phyloP scores from a whole-genome alignment of 2,113 vertebrate species.

The Varanus komodoensis region DNA sequence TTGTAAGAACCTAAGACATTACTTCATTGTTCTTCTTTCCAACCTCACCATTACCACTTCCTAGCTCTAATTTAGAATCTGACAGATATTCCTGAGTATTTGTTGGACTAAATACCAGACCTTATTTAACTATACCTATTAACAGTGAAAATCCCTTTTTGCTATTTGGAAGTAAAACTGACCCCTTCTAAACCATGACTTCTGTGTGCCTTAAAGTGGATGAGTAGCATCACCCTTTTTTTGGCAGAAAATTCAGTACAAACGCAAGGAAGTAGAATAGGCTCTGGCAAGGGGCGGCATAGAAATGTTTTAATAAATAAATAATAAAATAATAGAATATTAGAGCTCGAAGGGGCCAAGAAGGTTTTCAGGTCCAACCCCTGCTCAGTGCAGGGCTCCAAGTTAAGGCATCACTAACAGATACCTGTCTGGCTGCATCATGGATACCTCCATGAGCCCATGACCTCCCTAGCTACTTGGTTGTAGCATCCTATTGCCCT shows the following conservation, averaged over 20 bases:
- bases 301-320: too few species aligned
- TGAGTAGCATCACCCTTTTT: neutral
- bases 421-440: too few species aligned
- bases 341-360: too few species aligned
- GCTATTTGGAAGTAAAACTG: neutral
- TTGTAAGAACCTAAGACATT: neutral
- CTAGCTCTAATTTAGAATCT: neutral
- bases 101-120: neutral
- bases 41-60: neutral
- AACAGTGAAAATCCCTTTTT: neutral
- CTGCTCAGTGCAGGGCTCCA: too few species aligned
- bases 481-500: too few species aligned
- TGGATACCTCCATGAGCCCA: too few species aligned
- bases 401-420: too few species aligned
- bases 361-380: too few species aligned
- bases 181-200: neutral
- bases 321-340: too few species aligned
- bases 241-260: neutral
- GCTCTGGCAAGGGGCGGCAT: too few species aligned
- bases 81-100: neutral
- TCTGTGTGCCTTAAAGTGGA: neutral
- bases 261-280: neutral
- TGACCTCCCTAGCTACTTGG: too few species aligned
- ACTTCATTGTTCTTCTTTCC: neutral
- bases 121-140: neutral